Conservation (phyloP, 2,797 vertebrate genomes). For the Aplochiton taeniatus region DNA sequence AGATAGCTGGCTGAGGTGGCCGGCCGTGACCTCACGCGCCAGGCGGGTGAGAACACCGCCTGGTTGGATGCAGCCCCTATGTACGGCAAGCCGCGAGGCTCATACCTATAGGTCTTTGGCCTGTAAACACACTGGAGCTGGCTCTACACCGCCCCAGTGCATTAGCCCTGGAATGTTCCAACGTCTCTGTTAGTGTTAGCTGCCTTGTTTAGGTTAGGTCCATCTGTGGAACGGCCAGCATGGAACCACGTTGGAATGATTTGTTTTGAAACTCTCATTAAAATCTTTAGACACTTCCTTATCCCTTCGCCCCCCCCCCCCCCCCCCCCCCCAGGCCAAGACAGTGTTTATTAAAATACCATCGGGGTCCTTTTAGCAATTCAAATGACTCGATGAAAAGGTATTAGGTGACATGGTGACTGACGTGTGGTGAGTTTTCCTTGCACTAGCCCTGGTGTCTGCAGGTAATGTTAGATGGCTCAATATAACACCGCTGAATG, state of each 20-base stretch:
- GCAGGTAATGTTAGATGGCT: slow-evolving; percentile 6
- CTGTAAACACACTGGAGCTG: slow-evolving; percentile 44
- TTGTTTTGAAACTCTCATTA: too few species aligned
- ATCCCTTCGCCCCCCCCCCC: too few species aligned
- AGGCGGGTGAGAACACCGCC: slow-evolving; percentile 48
- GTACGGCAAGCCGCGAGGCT: slow-evolving; percentile 15
- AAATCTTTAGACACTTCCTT: too few species aligned
- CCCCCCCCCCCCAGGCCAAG: too few species aligned
- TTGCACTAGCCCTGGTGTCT: not conserved
- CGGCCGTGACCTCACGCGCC: slow-evolving; percentile 53
- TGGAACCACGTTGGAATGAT: too few species aligned
- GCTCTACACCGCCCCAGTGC: not conserved
- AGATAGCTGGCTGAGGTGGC: slow-evolving; percentile 35
- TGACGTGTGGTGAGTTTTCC: not conserved
- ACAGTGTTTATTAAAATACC: too few species aligned
- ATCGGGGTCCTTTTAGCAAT: not conserved
- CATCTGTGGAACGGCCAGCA: too few species aligned
- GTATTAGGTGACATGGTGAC: too few species aligned
- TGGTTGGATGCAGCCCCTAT: slow-evolving; percentile 34
- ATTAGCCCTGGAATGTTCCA: slow-evolving; percentile 25
- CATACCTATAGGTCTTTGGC: slow-evolving; percentile 31
- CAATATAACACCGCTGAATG: not conserved
- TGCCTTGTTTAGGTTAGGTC: too few species aligned
- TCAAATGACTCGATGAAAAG: slow-evolving; percentile 1
- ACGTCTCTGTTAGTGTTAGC: too few species aligned